These are phyloP conservation scores for Scyliorhinus canicula DNA, from an alignment of 2,797 vertebrate species.

Conservation along the genomic window DNA sequence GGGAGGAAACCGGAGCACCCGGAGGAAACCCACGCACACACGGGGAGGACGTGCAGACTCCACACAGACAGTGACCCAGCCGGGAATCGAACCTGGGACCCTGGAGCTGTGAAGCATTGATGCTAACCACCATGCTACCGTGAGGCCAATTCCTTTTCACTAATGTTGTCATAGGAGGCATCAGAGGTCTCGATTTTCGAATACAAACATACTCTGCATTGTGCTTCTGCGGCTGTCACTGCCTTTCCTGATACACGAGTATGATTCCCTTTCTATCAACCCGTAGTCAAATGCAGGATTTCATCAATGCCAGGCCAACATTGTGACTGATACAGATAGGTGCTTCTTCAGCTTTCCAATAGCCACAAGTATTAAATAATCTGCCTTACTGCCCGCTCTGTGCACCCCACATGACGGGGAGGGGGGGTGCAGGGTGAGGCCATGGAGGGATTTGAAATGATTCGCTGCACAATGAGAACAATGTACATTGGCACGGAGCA, in stretches of 20 bases:
- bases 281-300: neutral
- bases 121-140: too few species aligned
- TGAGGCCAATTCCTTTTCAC: neutral
- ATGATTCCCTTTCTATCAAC: neutral
- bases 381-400: neutral
- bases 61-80: too few species aligned
- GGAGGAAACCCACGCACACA: too few species aligned
- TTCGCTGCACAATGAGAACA: too few species aligned
- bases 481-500: too few species aligned
- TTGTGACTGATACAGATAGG: neutral
- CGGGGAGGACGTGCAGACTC: too few species aligned
- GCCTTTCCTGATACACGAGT: too few species aligned
- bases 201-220: neutral
- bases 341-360: neutral
- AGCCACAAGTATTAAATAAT: neutral
- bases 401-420: neutral
- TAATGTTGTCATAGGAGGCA: neutral
- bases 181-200: neutral
- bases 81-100: too few species aligned
- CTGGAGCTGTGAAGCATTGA: too few species aligned
- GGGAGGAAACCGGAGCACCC: too few species aligned
- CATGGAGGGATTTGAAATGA: too few species aligned
- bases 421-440: too few species aligned
- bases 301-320: neutral
- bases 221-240: neutral